Conservation (phyloP, 1,140 invertebrate species). For the Trypoxylus dichotomus region DNA sequence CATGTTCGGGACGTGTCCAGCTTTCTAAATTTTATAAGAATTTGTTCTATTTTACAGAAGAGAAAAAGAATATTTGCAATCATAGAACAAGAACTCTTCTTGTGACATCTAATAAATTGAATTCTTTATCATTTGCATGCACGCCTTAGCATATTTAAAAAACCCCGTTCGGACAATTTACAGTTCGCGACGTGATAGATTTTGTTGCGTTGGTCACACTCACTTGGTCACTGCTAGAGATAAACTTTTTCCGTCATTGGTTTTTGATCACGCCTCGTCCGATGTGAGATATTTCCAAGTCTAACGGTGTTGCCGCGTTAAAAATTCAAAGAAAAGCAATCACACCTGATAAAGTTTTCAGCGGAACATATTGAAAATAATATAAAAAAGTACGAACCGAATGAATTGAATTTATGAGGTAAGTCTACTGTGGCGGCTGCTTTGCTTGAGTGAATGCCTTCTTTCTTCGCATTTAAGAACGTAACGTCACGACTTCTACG, state of each 20-base stretch:
- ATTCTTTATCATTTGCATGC: background rate
- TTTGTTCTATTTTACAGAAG: too few relatives aligned
- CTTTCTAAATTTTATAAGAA: too few relatives aligned
- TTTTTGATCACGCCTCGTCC: background rate
- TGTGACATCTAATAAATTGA: background rate
- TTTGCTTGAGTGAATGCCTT: background rate
- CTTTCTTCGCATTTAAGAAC: background rate
- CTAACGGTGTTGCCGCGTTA: background rate
- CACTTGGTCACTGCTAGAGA: background rate
- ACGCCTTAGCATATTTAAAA: background rate
- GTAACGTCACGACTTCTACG: background rate
- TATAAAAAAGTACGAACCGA: background rate
- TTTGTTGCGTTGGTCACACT: background rate
- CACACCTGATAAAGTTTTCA: conserved; percentile 8
- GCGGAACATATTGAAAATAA: conserved; percentile 6
- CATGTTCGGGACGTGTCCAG: too few relatives aligned
- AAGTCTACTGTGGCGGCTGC: background rate
- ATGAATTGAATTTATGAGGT: background rate
- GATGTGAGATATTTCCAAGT: background rate
- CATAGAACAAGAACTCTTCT: background rate
- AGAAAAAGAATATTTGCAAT: background rate
- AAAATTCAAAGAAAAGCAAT: conserved; percentile 17
- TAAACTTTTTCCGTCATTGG: background rate
- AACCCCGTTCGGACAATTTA: background rate
- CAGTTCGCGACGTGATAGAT: background rate